Percentiles rank a stretch among this genome's conserved stretches.
Evolutionary conservation across 2,888 invertebrate species (phyloP).

Genomic region (Calameuta idolon): DNA sequence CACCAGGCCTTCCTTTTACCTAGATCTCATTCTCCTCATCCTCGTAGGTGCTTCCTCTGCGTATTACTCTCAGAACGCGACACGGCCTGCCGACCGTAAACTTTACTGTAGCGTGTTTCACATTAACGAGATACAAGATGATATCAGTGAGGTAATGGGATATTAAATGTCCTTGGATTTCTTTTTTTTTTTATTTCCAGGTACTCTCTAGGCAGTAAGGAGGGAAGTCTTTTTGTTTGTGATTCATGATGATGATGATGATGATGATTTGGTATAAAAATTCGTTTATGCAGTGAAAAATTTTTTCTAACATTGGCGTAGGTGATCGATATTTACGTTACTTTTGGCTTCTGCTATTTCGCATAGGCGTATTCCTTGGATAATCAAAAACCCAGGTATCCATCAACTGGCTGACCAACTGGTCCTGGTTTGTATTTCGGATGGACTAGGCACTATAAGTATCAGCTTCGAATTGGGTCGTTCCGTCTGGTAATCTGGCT

Average conservation of each 20-base stretch:
- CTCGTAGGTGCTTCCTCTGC: neutral
- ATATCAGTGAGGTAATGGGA: neutral
- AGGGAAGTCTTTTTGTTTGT: neutral
- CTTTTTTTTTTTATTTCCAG: neutral
- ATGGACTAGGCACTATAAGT: neutral
- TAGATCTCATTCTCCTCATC: conserved; percentile 5
- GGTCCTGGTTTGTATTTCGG: neutral
- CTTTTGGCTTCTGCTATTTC: neutral
- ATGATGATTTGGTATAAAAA: neutral
- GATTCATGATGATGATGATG: no score
- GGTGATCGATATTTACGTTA: neutral
- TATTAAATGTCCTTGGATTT: neutral
- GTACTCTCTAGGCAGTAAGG: neutral
- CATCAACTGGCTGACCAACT: neutral
- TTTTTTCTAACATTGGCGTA: neutral
- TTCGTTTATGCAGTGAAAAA: neutral
- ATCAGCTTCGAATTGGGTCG: neutral
- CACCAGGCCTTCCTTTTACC: conserved; percentile 22
- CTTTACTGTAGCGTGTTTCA: neutral
- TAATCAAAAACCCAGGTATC: neutral
- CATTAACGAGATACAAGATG: neutral
- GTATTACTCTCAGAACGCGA: neutral
- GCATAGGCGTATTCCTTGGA: neutral
- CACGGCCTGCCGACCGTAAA: conserved; percentile 17
- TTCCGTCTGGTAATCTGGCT: neutral